These are phyloP conservation scores for Bombylius discolor DNA, from an alignment of 2,888 invertebrate genomes.

Conservation along the genomic window DNA sequence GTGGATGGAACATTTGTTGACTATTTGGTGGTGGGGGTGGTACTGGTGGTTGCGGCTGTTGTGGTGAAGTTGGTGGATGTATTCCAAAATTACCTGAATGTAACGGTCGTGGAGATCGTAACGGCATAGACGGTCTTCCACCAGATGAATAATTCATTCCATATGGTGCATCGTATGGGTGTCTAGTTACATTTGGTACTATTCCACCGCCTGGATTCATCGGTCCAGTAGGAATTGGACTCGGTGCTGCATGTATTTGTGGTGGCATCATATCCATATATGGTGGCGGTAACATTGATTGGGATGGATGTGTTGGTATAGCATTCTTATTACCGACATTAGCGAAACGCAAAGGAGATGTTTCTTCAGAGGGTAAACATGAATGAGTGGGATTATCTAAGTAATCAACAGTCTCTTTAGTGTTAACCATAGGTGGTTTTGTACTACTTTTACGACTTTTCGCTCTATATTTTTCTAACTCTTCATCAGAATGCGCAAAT, in stretches of 20 bases:
- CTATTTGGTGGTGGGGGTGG: slow-evolving; percentile 9
- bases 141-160: slow-evolving; percentile 7
- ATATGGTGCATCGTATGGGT: slow-evolving; percentile 10
- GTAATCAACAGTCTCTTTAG: slow-evolving; percentile 21
- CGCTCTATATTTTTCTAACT: slow-evolving; percentile 66
- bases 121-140: slow-evolving; percentile 5
- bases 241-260: slow-evolving; percentile 10
- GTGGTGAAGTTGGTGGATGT: slow-evolving; percentile 10
- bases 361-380: slow-evolving; percentile 22
- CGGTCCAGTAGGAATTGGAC: slow-evolving; percentile 10
- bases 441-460: slow-evolving; percentile 46
- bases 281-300: slow-evolving; percentile 8
- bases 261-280: slow-evolving; percentile 17
- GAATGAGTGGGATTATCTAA: slow-evolving; percentile 16
- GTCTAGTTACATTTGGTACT: slow-evolving; percentile 10
- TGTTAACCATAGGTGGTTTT: slow-evolving; percentile 21
- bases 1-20: slow-evolving; percentile 11
- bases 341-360: slow-evolving; percentile 27
- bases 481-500: slow-evolving; percentile 85
- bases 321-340: slow-evolving; percentile 16
- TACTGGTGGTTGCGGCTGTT: slow-evolving; percentile 1
- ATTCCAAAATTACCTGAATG: slow-evolving; percentile 6
- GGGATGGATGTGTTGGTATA: slow-evolving; percentile 11
- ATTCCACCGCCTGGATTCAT: slow-evolving; percentile 8
- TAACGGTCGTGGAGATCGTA: slow-evolving; percentile 10